phyloP scores from a whole-genome alignment of 2,797 vertebrate species.

The Rhinatrema bivittatum region DNA sequence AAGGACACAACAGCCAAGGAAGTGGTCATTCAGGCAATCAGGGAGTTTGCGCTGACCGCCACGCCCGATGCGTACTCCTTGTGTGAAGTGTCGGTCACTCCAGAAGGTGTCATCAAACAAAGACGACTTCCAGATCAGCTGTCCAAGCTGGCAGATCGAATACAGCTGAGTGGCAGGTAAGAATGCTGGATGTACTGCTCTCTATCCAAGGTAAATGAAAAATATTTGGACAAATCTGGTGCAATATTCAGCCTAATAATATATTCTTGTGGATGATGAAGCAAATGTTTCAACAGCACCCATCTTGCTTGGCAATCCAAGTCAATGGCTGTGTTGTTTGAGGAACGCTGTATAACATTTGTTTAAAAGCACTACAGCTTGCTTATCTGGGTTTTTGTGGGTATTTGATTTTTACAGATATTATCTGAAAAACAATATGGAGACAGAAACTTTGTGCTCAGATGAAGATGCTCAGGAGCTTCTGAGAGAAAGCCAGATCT shows the following conservation, averaged over 20 bases:
- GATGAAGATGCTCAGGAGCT: conserved; percentile 97
- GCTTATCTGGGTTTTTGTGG: too few species aligned
- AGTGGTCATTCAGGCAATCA: conserved; percentile 89
- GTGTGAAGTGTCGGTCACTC: conserved; percentile 94
- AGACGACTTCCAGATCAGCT: conserved; percentile 91
- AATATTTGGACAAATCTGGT: neutral
- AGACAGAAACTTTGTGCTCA: conserved; percentile 94
- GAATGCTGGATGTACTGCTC: neutral
- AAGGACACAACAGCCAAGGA: conserved; percentile 97
- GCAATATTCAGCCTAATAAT: neutral
- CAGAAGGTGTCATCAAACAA: conserved; percentile 96
- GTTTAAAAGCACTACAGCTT: too few species aligned
- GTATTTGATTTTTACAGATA: conserved; percentile 70
- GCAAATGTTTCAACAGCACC: neutral
- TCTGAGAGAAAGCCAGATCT: conserved; percentile 86
- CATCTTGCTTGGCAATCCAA: neutral
- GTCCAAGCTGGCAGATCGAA: conserved; percentile 94
- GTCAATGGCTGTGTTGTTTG: too few species aligned
- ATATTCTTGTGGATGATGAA: neutral
- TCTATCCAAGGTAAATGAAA: neutral
- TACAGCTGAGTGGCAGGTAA: conserved; percentile 94
- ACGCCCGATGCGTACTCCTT: conserved; percentile 85
- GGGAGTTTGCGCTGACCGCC: conserved; percentile 90
- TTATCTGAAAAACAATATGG: conserved; percentile 98
- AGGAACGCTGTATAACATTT: rapidly evolving